Evolutionary conservation across 2,888 invertebrate genomes (phyloP).

Genomic region (Clepsis dumicolana): DNA sequence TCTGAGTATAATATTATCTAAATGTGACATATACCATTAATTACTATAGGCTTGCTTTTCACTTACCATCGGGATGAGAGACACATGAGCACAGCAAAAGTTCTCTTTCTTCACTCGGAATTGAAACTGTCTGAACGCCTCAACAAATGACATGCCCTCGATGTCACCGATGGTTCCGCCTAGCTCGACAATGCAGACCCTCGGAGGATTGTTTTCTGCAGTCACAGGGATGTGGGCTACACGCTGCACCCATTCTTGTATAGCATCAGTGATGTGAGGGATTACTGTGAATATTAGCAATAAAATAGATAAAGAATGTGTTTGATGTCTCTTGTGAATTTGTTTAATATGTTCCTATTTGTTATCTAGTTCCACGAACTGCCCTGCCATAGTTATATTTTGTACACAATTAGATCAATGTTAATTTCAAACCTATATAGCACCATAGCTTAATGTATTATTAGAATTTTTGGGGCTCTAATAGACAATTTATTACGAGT

Average conservation of each 20-base stretch:
- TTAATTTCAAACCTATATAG: too few relatives aligned
- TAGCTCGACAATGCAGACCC: constrained; percentile 96
- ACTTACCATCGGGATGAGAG: constrained; percentile 95
- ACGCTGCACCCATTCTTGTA: constrained; percentile 99
- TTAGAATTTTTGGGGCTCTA: too few relatives aligned
- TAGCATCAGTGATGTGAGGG: constrained; percentile 99
- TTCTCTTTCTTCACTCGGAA: constrained; percentile 97
- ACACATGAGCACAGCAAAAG: constrained; percentile 98
- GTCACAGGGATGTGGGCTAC: constrained; percentile 96
- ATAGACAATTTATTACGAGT: too few relatives aligned
- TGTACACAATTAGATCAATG: too few relatives aligned
- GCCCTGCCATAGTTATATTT: too few relatives aligned
- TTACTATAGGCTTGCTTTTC: background rate
- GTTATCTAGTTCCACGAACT: too few relatives aligned
- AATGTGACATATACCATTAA: too few relatives aligned
- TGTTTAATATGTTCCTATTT: too few relatives aligned
- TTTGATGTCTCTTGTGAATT: too few relatives aligned
- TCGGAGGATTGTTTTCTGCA: constrained; percentile 87
- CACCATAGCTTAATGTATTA: too few relatives aligned
- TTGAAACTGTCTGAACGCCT: constrained; percentile 99
- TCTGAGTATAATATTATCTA: too few relatives aligned
- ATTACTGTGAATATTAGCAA: constrained; percentile 88
- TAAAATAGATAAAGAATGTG: too few relatives aligned
- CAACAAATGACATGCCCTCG: constrained; percentile 99
- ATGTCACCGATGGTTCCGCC: constrained; percentile 99